Conservation (phyloP, 2,113 vertebrate species). For the Siniperca chuatsi region DNA sequence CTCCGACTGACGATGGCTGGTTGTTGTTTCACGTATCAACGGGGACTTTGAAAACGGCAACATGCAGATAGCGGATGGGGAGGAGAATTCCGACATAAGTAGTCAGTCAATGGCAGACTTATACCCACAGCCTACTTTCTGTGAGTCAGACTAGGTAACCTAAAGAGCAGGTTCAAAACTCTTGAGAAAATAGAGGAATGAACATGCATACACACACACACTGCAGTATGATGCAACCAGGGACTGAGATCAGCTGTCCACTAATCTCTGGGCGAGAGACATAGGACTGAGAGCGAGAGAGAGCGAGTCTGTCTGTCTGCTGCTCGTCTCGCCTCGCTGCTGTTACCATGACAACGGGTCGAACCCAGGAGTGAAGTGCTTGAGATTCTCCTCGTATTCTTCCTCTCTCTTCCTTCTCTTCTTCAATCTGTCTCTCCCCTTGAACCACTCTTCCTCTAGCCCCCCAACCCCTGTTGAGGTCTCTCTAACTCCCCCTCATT, state of each 20-base stretch:
- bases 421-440: conserved; percentile 28
- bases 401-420: conserved; percentile 15
- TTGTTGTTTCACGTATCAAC: no score
- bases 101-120: no score
- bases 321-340: conserved; percentile 72
- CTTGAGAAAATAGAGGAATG: not conserved
- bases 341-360: conserved; percentile 83
- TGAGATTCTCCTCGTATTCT: conserved; percentile 61
- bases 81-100: no score
- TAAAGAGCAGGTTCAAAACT: conserved; percentile 21
- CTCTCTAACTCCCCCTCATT: not conserved
- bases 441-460: conserved; percentile 19
- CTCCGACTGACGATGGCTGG: no score
- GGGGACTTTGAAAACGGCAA: no score
- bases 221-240: conserved; percentile 12
- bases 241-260: conserved; percentile 57
- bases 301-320: conserved; percentile 53
- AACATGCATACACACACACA: not conserved
- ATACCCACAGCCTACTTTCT: no score
- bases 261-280: conserved; percentile 61
- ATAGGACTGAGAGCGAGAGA: conserved; percentile 9
- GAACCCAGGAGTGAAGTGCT: conserved; percentile 53
- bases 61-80: no score
- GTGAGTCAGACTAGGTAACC: not conserved
- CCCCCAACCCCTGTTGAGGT: not conserved